Conservation (phyloP, 2,113 vertebrate species). For the Notechis scutatus region DNA sequence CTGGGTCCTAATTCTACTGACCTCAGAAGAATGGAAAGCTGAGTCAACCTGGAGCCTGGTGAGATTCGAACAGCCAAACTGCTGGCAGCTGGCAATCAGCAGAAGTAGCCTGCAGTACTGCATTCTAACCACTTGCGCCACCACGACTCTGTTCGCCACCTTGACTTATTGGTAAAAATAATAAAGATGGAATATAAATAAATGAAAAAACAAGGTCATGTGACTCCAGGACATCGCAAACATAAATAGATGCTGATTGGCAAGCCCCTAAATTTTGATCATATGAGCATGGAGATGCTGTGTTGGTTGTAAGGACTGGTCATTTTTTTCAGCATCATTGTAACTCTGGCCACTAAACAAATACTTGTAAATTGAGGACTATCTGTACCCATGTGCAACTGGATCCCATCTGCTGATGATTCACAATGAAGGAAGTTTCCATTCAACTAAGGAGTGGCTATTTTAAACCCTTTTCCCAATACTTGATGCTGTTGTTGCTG, state of each 20-base stretch:
- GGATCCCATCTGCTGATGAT: neutral
- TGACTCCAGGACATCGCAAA: neutral
- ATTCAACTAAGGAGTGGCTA: neutral
- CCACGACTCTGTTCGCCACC: neutral
- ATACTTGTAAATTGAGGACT: too few relatives aligned
- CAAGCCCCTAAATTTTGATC: neutral
- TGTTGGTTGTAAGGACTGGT: neutral
- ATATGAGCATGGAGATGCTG: neutral
- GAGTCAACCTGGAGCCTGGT: too few relatives aligned
- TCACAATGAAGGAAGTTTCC: neutral
- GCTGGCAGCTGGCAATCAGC: too few relatives aligned
- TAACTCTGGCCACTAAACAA: too few relatives aligned
- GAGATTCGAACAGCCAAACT: too few relatives aligned
- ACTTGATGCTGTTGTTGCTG: neutral
- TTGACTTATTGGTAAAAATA: neutral
- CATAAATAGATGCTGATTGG: neutral
- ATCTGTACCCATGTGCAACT: neutral
- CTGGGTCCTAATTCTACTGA: too few relatives aligned
- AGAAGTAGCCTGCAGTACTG: too few relatives aligned
- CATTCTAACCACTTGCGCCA: too few relatives aligned
- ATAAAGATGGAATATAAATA: neutral
- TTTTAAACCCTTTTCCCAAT: neutral
- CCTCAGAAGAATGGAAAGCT: too few relatives aligned
- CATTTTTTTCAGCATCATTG: too few relatives aligned
- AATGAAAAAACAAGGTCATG: too few relatives aligned